These are phyloP conservation scores for Antitype chi DNA, from an alignment of 2,888 invertebrate genomes.

Conservation along the genomic window DNA sequence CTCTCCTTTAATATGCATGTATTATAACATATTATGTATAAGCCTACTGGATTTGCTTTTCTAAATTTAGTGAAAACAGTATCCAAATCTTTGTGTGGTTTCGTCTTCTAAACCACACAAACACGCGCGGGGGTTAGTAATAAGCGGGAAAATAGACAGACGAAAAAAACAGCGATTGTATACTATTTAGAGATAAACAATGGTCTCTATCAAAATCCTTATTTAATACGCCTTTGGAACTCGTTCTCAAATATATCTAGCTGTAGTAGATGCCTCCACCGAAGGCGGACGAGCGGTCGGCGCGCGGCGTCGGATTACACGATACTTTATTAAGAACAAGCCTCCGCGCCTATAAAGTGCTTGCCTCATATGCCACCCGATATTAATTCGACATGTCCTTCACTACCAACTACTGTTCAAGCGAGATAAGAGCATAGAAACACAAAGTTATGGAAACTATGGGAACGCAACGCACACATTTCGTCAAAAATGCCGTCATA, in stretches of 20 bases:
- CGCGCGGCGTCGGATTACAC: slow-evolving; percentile 48
- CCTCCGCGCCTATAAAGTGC: slow-evolving; percentile 27
- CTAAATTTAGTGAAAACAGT: too few species aligned
- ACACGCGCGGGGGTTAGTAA: too few species aligned
- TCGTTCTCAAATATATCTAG: slow-evolving; percentile 26
- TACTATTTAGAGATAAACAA: not conserved
- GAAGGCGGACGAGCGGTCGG: slow-evolving; percentile 18
- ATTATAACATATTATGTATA: too few species aligned
- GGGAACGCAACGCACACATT: slow-evolving; percentile 29
- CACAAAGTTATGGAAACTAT: slow-evolving; percentile 22
- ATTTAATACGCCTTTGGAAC: slow-evolving; percentile 7
- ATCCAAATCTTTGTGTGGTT: too few species aligned
- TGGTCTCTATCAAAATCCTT: slow-evolving; percentile 1
- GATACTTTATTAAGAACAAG: slow-evolving; percentile 51
- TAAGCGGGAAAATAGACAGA: too few species aligned
- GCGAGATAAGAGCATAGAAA: slow-evolving; percentile 19
- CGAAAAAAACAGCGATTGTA: too few species aligned
- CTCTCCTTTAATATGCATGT: too few species aligned
- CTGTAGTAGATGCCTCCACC: slow-evolving; percentile 3
- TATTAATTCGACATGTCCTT: slow-evolving; percentile 43
- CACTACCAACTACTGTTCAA: slow-evolving; percentile 21
- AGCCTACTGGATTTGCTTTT: too few species aligned
- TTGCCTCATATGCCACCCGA: slow-evolving; percentile 21
- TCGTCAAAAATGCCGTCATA: too few species aligned
- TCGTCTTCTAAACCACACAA: too few species aligned